Evolutionary conservation across 2,797 vertebrate genomes (phyloP), one percentile per base, ranked within the genome.

Genomic region (Bufotes viridis): DNA sequence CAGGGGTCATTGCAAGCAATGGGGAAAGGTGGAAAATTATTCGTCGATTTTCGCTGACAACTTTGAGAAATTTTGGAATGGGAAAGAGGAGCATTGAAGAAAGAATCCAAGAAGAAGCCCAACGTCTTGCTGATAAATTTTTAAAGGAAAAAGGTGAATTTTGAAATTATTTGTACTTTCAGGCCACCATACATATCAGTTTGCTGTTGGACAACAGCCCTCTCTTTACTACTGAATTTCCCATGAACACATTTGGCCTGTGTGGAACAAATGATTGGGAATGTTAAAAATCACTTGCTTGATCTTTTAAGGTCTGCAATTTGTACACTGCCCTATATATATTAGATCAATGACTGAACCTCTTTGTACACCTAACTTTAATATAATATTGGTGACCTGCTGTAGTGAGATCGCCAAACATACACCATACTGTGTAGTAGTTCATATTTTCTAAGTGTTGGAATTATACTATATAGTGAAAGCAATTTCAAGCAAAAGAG

Each of bases 61-160:
- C 84, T 49, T 18, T 85, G 75, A 67, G 84, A 67, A 78, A 85
- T 85, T 85, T 85, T 53, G 84, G 84, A 29, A 78, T 85, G 84
- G 84, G 84, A 6, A 85, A 85, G 34, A 65, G 60, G 4, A 85
- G 74, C 74, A 85, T 85, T 55, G 84, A 67, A 18, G 58, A 60
- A 60, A 60, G 58, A 20, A 60, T 60, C 58, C 58, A 60, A 60
- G 58, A 60, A 60, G 58, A 60, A 60, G 14, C 58, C 17, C 1
- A 12, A 15, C 14, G 58, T 60, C 58, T 60, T 1, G 58, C 58
- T 26, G 67, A 70, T 3, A 70, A 70, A 29, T 29, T 29, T 2
- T 29, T 70, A 26, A 70, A 70, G 67, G 67, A 70, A 1, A 70
- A 70, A 70, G 67, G 67, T 70, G n/a, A 4, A 4, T 24, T 12